Conservation (phyloP, 2,888 invertebrate species). For the Cepaea hortensis region DNA sequence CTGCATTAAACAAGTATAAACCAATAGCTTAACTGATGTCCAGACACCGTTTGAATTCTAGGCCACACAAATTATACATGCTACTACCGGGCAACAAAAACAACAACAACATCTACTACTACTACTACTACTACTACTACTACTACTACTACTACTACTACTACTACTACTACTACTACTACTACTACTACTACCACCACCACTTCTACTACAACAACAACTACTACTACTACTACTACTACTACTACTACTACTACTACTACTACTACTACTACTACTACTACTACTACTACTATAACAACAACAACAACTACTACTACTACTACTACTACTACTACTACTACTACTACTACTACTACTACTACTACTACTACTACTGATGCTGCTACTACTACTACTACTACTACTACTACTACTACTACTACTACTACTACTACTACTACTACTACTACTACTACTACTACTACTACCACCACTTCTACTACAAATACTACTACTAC, state of each 20-base stretch:
- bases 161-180: conserved; percentile 19
- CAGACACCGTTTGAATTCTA: no score
- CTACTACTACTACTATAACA: conserved; percentile 24
- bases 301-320: neutral
- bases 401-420: conserved; percentile 55
- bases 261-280: conserved; percentile 41
- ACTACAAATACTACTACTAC: no score
- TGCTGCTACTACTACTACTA: conserved; percentile 52
- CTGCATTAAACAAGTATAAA: no score
- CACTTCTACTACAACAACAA: conserved; percentile 52
- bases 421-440: conserved; percentile 52
- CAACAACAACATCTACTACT: no score
- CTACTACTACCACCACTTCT: conserved; percentile 14
- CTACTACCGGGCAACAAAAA: neutral
- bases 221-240: conserved; percentile 55
- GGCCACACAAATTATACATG: no score
- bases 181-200: conserved; percentile 49
- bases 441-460: conserved; percentile 43
- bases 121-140: neutral
- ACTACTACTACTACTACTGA: conserved; percentile 43
- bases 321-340: neutral
- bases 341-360: conserved; percentile 21
- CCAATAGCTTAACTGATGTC: no score
- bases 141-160: conserved; percentile 11
- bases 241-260: conserved; percentile 50